Evolutionary conservation across 2,797 vertebrate species (phyloP), one percentile per base, ranked within the genome.

Genomic region (Bovichtus variegatus): DNA sequence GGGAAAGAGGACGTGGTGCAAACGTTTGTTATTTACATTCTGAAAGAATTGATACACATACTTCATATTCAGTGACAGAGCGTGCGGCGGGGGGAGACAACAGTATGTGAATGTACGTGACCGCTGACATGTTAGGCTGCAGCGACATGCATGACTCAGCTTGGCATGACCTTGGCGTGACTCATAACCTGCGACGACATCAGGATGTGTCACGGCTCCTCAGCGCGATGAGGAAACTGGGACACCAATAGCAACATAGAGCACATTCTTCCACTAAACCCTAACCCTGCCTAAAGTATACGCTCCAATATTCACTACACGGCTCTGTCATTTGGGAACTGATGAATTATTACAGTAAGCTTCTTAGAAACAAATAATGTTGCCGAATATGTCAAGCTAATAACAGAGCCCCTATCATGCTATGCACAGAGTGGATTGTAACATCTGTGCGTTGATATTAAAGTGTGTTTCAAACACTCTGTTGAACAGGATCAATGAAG

Each of bases 11-110:
- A 75, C 6, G 75, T 70, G 86, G 80, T 87, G 91, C 83, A 91
- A 88, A 91, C 55, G 87, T 78, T 91, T 89, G 89, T 93, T 93
- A 91, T 89, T 92, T 59, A 85, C 78, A 91, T 87, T 84, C 29
- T 83, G 78, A 81, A 88, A 9, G 61, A 76, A 74, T 65, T 51
- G 5, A 80, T 50, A 87, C 60, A 88, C 46, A 90, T 16, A 83
- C 67, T 77, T 86, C 21, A 84, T 78, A 88, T 67, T 89, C 55
- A 80, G 68, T 36, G 79, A 75, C 10, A 57, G 61, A 66, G 55
- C 67, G 43, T 46, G 59, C 51, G 77, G 78, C 9, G 70, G 58
- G 2, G 70, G 40, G 71, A 7, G 41, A 71, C 47, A 61, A 61
- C 62, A 53, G 71, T 19, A 81, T 70, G 76, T 11, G 10, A 47